Evolutionary conservation across 2,113 vertebrate species (phyloP).

Genomic region (Syrmaticus mikado): DNA sequence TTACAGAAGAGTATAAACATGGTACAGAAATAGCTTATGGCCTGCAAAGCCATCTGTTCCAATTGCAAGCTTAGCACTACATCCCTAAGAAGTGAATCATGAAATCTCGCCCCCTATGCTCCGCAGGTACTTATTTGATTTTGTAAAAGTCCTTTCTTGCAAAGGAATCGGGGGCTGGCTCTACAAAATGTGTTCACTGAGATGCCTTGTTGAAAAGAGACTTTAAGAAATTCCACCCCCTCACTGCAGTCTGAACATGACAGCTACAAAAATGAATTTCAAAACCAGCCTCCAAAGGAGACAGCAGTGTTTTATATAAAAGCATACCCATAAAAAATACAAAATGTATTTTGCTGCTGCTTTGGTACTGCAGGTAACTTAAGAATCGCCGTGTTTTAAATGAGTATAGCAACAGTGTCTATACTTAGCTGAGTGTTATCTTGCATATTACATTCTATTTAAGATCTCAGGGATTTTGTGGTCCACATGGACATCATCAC

Average conservation of each 20-base stretch:
- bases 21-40: background rate
- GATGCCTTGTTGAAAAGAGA: background rate
- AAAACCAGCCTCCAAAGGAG: background rate
- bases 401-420: background rate
- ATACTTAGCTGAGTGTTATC: background rate
- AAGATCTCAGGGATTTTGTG: background rate
- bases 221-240: constrained; percentile 2
- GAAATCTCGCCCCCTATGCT: background rate
- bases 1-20: background rate
- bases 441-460: background rate
- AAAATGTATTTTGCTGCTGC: background rate
- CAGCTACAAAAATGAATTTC: background rate
- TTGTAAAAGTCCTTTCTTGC: background rate
- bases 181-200: background rate
- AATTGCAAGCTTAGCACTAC: constrained; percentile 6
- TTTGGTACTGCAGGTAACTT: background rate
- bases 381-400: background rate
- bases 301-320: background rate
- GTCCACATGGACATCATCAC: background rate
- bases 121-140: background rate
- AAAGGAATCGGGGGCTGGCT: background rate
- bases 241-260: background rate
- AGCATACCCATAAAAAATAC: background rate
- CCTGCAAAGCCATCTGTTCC: background rate
- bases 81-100: background rate